Evolutionary conservation across 2,797 vertebrate genomes (phyloP).

Genomic region (Leptodactylus fallax): DNA sequence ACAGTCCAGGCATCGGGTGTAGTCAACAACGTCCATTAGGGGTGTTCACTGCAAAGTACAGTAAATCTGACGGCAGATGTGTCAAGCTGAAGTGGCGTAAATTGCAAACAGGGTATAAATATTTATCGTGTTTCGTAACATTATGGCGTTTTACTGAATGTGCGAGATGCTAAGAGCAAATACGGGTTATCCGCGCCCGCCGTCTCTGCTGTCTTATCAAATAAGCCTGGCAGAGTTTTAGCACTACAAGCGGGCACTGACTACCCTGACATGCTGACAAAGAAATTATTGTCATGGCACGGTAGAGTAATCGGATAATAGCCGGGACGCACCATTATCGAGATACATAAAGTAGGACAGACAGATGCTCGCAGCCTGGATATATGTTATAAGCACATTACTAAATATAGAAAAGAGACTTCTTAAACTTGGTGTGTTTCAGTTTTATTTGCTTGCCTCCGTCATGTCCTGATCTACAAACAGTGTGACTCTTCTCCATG

Average conservation of each 20-base stretch:
- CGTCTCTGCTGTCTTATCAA: background rate
- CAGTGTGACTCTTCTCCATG: no score
- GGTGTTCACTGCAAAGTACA: background rate
- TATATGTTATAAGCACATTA: background rate
- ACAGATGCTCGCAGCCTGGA: background rate
- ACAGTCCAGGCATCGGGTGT: no score
- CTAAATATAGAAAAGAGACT: background rate
- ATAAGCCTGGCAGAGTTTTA: background rate
- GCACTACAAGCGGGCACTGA: background rate
- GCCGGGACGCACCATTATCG: background rate
- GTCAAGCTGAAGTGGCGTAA: background rate
- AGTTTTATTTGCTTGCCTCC: no score
- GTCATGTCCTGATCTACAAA: no score
- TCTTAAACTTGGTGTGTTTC: background rate
- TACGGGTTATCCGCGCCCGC: background rate
- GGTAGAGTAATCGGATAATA: background rate
- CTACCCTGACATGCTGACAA: constrained; percentile 12
- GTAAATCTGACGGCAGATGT: background rate
- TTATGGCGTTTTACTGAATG: background rate
- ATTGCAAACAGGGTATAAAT: constrained; percentile 6
- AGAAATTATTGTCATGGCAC: background rate
- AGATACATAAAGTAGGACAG: constrained; percentile 1
- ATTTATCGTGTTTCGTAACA: background rate
- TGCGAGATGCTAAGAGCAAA: background rate
- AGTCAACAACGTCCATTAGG: background rate